Evolutionary conservation across 2,888 invertebrate genomes (phyloP), one percentile per base, ranked within the genome.

Genomic region (Caenorhabditis afra): DNA sequence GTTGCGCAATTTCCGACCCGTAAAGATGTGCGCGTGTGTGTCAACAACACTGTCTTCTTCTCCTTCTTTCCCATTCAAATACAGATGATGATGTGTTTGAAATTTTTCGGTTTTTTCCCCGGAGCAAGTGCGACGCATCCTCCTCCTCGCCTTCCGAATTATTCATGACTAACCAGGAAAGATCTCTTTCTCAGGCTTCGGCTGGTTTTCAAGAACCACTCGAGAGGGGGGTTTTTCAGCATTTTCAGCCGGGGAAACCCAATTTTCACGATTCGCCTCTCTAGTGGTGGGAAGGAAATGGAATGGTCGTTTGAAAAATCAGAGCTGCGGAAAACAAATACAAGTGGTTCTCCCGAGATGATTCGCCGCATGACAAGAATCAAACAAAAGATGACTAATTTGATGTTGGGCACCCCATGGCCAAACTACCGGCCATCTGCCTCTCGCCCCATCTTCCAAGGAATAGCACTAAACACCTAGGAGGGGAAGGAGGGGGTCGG

Each of bases 381-480:
- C 62, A 71, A 64, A 71, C 71, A 71, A 74, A 74, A 53, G 65
- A 74, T 66, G 74, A 74, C 66, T 66, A 65, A 74, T 65, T 74
- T 66, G 74, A 59, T n/a, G n/a, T n/a, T n/a, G n/a, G n/a, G n/a
- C n/a, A n/a, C n/a, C n/a, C n/a, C n/a, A n/a, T 59, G 59, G 29
- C 29, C 23, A 50, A 65, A 65, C 73, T 52, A 58, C 65, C 53
- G 52, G 61, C 59, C 65, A 66, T 66, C 59, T 59, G 74, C 59
- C 65, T n/a, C 50, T 3, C 41, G 66, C 61, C 41, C n/a, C n/a
- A n/a, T n/a, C n/a, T n/a, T n/a, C n/a, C n/a, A n/a, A n/a, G n/a
- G n/a, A n/a, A n/a, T n/a, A n/a, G n/a, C n/a, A n/a, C n/a, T n/a
- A n/a, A n/a, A n/a, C n/a, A n/a, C n/a, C n/a, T n/a, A n/a, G n/a